Percentiles rank a stretch among this genome's conserved stretches.
Evolutionary conservation across 2,888 invertebrate genomes (phyloP).

Genomic region (Zeuzera pyrina): DNA sequence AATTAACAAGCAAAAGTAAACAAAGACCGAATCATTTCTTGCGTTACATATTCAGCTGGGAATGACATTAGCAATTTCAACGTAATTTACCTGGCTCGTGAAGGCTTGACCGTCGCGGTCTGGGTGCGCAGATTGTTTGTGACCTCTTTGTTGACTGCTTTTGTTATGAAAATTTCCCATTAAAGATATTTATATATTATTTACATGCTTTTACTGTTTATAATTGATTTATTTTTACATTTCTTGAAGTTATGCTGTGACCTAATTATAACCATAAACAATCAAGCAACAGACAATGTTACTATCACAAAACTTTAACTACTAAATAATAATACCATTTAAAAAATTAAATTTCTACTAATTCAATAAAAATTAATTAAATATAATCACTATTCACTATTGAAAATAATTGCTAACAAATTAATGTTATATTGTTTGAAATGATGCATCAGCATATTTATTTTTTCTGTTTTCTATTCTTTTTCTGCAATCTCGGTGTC

Average conservation of each 20-base stretch:
- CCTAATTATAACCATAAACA: conserved; percentile 19
- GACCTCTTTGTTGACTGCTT: conserved; percentile 36
- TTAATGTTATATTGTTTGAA: neutral
- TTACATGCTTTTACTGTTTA: conserved; percentile 17
- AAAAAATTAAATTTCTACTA: neutral
- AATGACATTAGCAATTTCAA: conserved; percentile 68
- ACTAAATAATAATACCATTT: neutral
- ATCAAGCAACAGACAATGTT: conserved; percentile 3
- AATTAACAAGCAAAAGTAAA: neutral
- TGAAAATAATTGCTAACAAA: neutral
- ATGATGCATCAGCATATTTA: neutral
- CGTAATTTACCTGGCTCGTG: conserved; percentile 59
- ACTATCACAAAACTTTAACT: neutral
- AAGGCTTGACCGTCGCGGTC: conserved; percentile 54
- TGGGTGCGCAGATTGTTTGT: conserved; percentile 39
- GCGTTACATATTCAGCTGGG: conserved; percentile 66
- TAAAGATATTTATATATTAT: conserved; percentile 33
- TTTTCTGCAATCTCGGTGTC: neutral
- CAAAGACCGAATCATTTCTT: conserved; percentile 24
- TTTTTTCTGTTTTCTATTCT: neutral
- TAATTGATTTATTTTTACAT: conserved; percentile 9
- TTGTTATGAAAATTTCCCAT: conserved; percentile 66
- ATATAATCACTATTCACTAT: neutral
- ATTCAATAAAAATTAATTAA: no score
- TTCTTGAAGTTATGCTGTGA: conserved; percentile 12